Evolutionary conservation across 2,113 vertebrate genomes (phyloP).

Genomic region (Murina feae): DNA sequence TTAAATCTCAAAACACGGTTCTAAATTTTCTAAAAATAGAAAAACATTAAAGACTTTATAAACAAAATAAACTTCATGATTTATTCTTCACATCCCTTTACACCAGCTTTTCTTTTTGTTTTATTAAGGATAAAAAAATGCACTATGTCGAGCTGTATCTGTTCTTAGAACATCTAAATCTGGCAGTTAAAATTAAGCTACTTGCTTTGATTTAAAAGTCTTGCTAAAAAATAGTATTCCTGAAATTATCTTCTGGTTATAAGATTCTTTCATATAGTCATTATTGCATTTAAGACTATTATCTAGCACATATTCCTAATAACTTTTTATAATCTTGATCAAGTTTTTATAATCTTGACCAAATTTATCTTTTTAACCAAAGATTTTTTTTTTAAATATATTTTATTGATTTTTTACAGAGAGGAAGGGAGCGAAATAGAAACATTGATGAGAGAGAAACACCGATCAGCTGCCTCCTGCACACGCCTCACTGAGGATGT

Average conservation of each 20-base stretch:
- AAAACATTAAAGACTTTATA: constrained; percentile 11
- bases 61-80: constrained; percentile 33
- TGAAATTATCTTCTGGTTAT: neutral
- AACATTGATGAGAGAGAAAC: no score
- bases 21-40: constrained; percentile 46
- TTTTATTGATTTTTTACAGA: no score
- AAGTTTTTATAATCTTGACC: neutral
- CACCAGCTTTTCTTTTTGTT: neutral
- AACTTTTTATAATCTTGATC: constrained; percentile 6
- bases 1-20: neutral
- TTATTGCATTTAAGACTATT: neutral
- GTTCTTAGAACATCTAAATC: constrained; percentile 39
- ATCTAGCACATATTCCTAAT: neutral
- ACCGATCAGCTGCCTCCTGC: no score
- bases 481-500: no score
- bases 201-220: neutral
- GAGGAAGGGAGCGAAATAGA: no score
- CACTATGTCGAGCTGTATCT: neutral
- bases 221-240: constrained; percentile 1
- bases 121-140: neutral
- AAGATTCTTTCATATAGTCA: neutral
- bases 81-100: constrained; percentile 26
- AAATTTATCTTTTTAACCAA: constrained; percentile 7
- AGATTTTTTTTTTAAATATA: neutral
- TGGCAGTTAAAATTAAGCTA: constrained; percentile 37